These are phyloP conservation scores for Actenoides lindsayi DNA, from an alignment of 2,113 vertebrate species.

Conservation along the genomic window DNA sequence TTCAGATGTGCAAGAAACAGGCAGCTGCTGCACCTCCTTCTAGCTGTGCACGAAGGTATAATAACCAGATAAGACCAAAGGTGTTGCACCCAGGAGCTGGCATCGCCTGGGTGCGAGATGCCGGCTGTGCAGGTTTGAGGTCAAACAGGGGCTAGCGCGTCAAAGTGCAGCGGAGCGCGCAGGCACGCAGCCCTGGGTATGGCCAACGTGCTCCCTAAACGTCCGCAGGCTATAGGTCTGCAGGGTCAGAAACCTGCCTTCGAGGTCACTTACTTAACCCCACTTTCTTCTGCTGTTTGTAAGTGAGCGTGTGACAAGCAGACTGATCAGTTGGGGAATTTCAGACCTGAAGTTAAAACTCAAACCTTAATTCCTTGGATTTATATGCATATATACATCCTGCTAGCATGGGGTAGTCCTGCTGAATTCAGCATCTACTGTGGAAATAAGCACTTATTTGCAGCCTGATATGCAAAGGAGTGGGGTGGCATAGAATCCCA, in stretches of 20 bases:
- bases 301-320: not conserved
- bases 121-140: not conserved
- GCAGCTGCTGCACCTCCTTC: not conserved
- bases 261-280: accelerated
- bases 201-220: not conserved
- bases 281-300: not conserved
- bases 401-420: not conserved
- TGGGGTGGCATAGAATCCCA: accelerated
- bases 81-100: not conserved
- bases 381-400: accelerated
- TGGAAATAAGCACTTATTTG: not conserved
- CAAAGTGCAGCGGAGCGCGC: not conserved
- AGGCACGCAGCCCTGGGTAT: accelerated
- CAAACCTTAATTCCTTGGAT: not conserved
- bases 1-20: accelerated
- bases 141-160: accelerated
- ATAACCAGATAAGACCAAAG: accelerated
- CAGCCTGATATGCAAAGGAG: not conserved
- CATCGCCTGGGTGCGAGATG: accelerated
- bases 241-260: not conserved
- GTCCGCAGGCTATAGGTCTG: accelerated
- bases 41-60: not conserved
- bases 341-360: not conserved
- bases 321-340: not conserved
- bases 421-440: not conserved